Percentiles rank a stretch among this genome's conserved stretches.
Conservation (phyloP, 2,888 invertebrate genomes). For the Oligia fasciuncula region DNA sequence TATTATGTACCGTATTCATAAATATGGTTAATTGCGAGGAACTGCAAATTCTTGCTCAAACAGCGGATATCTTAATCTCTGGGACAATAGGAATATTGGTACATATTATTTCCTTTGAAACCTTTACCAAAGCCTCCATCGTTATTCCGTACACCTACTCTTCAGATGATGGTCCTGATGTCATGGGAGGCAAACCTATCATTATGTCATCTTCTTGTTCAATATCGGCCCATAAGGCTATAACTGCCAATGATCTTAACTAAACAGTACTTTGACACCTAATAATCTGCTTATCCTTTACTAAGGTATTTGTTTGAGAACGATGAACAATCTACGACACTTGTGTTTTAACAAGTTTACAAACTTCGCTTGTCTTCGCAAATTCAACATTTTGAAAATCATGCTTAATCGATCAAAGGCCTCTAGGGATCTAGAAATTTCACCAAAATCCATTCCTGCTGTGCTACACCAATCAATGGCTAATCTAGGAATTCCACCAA, state of each 20-base stretch:
- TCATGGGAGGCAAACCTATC: constrained; percentile 37
- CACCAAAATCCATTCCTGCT: not conserved
- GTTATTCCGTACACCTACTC: constrained; percentile 18
- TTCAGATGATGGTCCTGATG: constrained; percentile 4
- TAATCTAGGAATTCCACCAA: constrained; percentile 21
- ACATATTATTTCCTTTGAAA: constrained; percentile 9
- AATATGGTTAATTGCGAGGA: not conserved
- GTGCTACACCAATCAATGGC: not conserved
- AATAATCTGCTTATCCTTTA: not conserved
- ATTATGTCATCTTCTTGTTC: constrained; percentile 30
- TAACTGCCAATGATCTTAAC: constrained; percentile 6
- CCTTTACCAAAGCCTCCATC: not conserved
- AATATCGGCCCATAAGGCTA: constrained; percentile 17
- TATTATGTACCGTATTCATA: not conserved
- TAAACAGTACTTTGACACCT: constrained; percentile 28
- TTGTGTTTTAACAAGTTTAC: not conserved
- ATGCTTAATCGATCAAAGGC: not conserved
- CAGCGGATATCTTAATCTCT: not conserved
- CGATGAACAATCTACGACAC: not conserved
- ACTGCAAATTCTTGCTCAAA: not conserved
- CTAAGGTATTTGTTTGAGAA: not conserved
- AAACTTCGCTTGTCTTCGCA: not conserved
- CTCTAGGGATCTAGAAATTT: not conserved
- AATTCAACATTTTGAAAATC: not conserved
- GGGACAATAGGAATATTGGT: not conserved